Base-by-base conservation (phyloP, 2,113 vertebrate genomes). In the Xiphophorus maculatus region DNA sequence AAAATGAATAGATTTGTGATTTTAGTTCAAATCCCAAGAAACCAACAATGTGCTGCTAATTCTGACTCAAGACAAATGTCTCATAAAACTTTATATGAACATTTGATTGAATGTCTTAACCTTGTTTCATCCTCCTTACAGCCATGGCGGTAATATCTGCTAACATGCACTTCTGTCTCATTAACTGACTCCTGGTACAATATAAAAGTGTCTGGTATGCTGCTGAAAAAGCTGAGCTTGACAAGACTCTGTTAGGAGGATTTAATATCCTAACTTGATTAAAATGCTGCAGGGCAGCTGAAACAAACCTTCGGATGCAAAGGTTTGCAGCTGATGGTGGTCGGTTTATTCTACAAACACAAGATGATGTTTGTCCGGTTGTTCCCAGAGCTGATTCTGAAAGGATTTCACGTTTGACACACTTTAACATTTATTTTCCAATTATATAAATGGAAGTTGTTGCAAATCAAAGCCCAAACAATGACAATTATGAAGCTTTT, bases 221-320 rank as follows among this genome's bases (percentile, higher is more conserved):
- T 79, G 51, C 51, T 44, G 60, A 63, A 61, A 70, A 63, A 66
- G 37, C 75, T 79, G 68, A 82, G 67, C 69, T 73, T 62, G 37
- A 81, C 75, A 67, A 79, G 69, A 71, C 48, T 66, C 77, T 28
- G 7, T 70, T 37, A 77, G 64, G 77, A 79, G 67, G 60, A 35
- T 67, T 87, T 70, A 71, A 7, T 33, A 72, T 62, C 42, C 37
- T 81, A 67, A 85, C 79, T 82, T 87, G 68, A 85, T 76, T 77
- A 71, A 42, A 73, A 19, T 28, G 28, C 54, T 76, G 61, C 32
- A 22, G 72, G 35, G 27, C 33, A 68, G 35, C 73, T 76, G 54
- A 74, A 61, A 76, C 62, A 61, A 70, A 64, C 77, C 65, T 69
- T 65, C 48, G 61, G 37, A 30, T 66, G 69, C 35, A 69, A 6